Evolutionary conservation across 23 tunicate species (phyloP), one percentile per base, ranked within the genome.

Genomic region (Pegea sp.): DNA sequence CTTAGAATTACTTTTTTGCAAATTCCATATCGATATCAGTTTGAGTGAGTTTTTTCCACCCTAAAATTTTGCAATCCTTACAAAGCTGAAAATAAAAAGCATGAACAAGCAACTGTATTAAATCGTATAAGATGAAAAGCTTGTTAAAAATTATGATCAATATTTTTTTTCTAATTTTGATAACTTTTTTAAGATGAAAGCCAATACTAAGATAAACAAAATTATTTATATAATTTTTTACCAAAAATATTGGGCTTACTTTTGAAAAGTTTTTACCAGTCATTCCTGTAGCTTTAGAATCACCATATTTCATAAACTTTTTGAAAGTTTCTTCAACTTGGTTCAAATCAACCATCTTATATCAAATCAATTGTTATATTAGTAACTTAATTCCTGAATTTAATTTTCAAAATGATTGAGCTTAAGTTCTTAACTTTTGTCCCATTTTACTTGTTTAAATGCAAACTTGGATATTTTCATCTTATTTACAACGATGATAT

Each of bases 221-320:
- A 38, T 8, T 38, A 8, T 38, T 38, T 11, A 38, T 16, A 8
- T 38, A 38, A 38, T 38, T 38, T 38, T 38, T 38, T 38, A 38
- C 16, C 11, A 38, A 38, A 38, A 38, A 38, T 8, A 38, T 8
- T 38, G 46, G 16, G 16, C 16, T 38, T 8, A 38, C 46, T 16
- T 38, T 38, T 38, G 46, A 38, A 38, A 38, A 38, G 46, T 38
- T 38, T 38, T 38, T 38, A 8, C 46, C 46, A 38, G 46, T 38
- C 46, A 38, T 38, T 38, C 13, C 46, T 16, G 46, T 8, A 38
- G 46, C 46, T 38, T 38, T 38, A 38, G 46, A 38, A 38, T 38
- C 46, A 8, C 46, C 46, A 38, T 38, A 38, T 16, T 38, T 38
- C 46, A 38, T 38, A 38, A 38, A 38, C 46, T 38, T 38, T 38